These are phyloP conservation scores for Acrocephalus kingi DNA, from an alignment of 2,113 vertebrate genomes.

Conservation along the genomic window DNA sequence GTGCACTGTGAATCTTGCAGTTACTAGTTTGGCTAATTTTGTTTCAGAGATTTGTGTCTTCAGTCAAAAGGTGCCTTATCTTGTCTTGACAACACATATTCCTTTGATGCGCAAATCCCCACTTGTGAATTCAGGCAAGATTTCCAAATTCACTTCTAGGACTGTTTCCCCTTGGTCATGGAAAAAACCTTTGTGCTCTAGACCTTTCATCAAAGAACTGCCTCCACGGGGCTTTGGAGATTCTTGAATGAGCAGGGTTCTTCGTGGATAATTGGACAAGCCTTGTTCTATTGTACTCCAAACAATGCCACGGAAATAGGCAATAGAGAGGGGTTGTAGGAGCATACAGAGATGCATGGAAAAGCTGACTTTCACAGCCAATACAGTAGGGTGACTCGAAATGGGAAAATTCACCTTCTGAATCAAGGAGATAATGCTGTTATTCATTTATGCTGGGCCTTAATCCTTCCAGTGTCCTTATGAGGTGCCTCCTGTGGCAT, in stretches of 20 bases:
- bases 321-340: neutral
- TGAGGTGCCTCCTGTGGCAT: neutral
- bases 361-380: neutral
- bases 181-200: neutral
- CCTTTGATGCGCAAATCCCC: neutral
- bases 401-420: neutral
- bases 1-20: neutral
- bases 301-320: neutral
- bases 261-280: neutral
- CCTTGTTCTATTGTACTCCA: neutral
- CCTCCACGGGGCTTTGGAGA: neutral
- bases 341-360: neutral
- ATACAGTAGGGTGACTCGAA: neutral
- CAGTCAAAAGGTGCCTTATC: neutral
- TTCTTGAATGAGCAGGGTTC: neutral
- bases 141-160: neutral
- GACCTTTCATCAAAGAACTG: neutral
- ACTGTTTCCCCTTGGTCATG: neutral
- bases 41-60: neutral
- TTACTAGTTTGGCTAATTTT: neutral
- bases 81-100: neutral
- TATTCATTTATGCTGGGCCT: neutral
- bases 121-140: neutral
- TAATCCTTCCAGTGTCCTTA: neutral
- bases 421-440: neutral